Evolutionary conservation across 2,797 vertebrate species (phyloP), one percentile per base, ranked within the genome.

Genomic region (Sebastes cheni): DNA sequence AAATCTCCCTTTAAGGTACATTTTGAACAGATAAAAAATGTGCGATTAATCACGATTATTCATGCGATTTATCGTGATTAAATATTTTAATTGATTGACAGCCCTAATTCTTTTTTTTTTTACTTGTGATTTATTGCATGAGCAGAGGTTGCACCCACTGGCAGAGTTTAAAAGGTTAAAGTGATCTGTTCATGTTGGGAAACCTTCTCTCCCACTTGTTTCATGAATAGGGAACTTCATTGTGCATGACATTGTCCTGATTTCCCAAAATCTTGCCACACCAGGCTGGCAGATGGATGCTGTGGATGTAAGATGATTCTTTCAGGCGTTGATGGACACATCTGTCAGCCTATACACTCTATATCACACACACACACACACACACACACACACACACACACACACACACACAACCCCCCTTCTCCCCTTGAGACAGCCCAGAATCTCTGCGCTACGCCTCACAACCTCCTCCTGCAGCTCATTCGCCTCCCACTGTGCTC

Each of bases 261-360:
- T 76, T 79, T 20, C 16, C 68, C 16, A 36, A 70, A 75, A 39
- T 77, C 30, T 74, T 72, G 67, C 36, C 14, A 27, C 54, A n/a
- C 14, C 56, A 6, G 22, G 61, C 67, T 84, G 79, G 71, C 91
- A 93, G 92, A 93, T 93, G 92, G 89, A 91, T 86, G 81, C 65
- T 23, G 9, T 76, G 79, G 36, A 86, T 86, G 89, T 90, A 89
- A 91, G 84, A 85, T 88, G 91, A 91, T 90, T 90, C 88, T 91
- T 77, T 90, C 72, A 84, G 79, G 73, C 77, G 29, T 74, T 87
- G 90, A 89, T 81, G 76, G 89, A 84, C 86, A 88, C 90, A 92
- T 92, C 90, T 92, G 89, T 88, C 84, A 81, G 76, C 55, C 67
- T 84, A 52, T 32, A 60, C 72, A 81, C 78, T 39, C 67, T 81